Conservation (phyloP, 2,113 vertebrate species). For the Cacatua alba region DNA sequence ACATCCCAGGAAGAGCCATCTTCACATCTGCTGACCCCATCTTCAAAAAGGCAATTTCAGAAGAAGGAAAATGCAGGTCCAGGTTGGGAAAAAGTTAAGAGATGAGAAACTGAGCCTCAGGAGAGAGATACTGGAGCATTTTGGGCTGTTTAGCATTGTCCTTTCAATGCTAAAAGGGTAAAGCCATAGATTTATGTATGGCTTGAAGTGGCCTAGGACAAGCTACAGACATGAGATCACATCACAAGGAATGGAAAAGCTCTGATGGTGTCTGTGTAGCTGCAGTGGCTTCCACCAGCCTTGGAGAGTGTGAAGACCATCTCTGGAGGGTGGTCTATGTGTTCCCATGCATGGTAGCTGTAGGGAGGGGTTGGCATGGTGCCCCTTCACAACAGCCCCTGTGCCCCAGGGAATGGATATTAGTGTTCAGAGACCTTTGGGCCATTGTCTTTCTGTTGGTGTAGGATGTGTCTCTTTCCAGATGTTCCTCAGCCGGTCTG, state of each 20-base stretch:
- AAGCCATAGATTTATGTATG: fast-evolving
- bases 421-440: neutral
- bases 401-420: neutral
- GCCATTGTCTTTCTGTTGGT: neutral
- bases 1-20: neutral
- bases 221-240: neutral
- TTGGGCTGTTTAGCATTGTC: neutral
- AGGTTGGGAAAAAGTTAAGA: neutral
- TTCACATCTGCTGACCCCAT: no score
- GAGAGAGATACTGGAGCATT: neutral
- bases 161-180: neutral
- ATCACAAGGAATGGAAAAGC: neutral
- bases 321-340: neutral
- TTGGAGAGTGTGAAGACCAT: neutral
- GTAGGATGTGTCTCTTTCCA: neutral
- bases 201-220: neutral
- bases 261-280: neutral
- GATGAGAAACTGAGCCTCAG: neutral
- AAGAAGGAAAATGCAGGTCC: neutral
- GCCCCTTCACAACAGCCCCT: neutral
- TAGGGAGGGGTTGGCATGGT: neutral
- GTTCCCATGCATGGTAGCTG: neutral
- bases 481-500: neutral
- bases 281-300: neutral
- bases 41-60: neutral